Conservation (phyloP, 2,888 invertebrate genomes). For the Dendrolimus pini region DNA sequence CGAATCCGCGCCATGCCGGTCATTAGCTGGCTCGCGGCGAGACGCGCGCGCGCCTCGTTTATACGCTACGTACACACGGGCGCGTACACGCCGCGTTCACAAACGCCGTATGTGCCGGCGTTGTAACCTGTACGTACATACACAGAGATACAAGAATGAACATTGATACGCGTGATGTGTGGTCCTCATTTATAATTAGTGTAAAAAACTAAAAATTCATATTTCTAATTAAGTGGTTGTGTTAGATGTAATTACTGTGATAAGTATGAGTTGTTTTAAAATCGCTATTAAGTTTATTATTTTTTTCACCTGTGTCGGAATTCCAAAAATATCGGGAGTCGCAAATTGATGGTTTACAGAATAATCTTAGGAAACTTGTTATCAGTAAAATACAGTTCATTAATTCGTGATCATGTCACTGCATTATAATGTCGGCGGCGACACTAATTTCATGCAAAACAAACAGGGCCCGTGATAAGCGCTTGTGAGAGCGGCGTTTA, state of each 20-base stretch:
- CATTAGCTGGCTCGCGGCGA: conserved; percentile 66
- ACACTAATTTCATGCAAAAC: conserved; percentile 64
- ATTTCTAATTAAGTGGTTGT: background rate
- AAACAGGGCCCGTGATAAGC: conserved; percentile 56
- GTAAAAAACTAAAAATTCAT: background rate
- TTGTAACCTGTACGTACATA: conserved; percentile 14
- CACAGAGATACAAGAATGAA: background rate
- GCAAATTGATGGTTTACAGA: conserved; percentile 6
- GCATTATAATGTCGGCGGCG: conserved; percentile 44
- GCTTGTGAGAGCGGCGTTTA: conserved; percentile 29
- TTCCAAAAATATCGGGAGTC: background rate
- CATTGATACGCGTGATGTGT: background rate
- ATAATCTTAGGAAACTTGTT: conserved; percentile 10
- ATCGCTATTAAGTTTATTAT: background rate
- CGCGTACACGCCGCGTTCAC: conserved; percentile 6
- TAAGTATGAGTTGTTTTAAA: background rate
- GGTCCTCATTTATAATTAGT: background rate
- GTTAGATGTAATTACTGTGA: background rate
- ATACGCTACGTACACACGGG: conserved; percentile 11
- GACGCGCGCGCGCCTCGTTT: conserved; percentile 56
- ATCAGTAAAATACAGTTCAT: conserved; percentile 36
- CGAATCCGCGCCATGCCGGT: conserved; percentile 68
- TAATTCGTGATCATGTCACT: conserved; percentile 49
- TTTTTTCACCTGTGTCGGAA: background rate
- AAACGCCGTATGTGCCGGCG: conserved; percentile 10